Percentiles rank a stretch among this genome's conserved stretches.
Conservation (phyloP, 2,797 vertebrate species). For the Melanotaenia boesemani region DNA sequence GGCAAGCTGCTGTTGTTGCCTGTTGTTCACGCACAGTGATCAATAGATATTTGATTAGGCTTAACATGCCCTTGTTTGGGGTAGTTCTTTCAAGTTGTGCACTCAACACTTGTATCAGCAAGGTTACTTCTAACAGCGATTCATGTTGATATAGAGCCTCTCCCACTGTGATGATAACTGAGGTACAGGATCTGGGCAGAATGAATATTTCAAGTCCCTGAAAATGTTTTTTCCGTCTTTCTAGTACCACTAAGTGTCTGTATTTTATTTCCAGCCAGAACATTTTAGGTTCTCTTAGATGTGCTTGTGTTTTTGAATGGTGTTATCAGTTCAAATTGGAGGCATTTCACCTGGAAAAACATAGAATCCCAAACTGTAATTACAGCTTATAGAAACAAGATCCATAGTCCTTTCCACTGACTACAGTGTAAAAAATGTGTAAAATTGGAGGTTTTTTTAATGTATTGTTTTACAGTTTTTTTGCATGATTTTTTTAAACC, state of each 20-base stretch:
- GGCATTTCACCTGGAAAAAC: no score
- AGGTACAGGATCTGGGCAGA: not conserved
- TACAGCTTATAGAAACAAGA: no score
- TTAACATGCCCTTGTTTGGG: slow-evolving; percentile 38
- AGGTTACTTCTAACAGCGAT: slow-evolving; percentile 30
- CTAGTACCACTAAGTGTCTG: not conserved
- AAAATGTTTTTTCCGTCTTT: not conserved
- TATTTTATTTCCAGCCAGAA: not conserved
- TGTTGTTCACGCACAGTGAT: slow-evolving; percentile 60
- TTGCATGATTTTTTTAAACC: no score
- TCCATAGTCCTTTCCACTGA: no score
- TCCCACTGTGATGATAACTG: slow-evolving; percentile 11
- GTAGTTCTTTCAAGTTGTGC: slow-evolving; percentile 39
- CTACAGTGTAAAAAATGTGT: no score
- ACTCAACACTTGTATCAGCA: slow-evolving; percentile 36
- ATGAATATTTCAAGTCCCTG: slow-evolving; percentile 7
- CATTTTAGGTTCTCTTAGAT: not conserved
- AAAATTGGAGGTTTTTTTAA: no score
- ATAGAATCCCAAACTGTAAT: no score
- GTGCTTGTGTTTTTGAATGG: not conserved
- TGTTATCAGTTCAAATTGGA: no score
- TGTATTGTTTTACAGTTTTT: no score
- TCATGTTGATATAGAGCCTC: slow-evolving; percentile 22
- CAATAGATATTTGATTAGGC: slow-evolving; percentile 68
- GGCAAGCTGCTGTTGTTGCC: slow-evolving; percentile 45